A percentile compares a stretch with the other conserved stretches of the same genome.
Evolutionary conservation across 2,888 invertebrate genomes (phyloP).

Genomic region (Caenorhabditis zanzibari): DNA sequence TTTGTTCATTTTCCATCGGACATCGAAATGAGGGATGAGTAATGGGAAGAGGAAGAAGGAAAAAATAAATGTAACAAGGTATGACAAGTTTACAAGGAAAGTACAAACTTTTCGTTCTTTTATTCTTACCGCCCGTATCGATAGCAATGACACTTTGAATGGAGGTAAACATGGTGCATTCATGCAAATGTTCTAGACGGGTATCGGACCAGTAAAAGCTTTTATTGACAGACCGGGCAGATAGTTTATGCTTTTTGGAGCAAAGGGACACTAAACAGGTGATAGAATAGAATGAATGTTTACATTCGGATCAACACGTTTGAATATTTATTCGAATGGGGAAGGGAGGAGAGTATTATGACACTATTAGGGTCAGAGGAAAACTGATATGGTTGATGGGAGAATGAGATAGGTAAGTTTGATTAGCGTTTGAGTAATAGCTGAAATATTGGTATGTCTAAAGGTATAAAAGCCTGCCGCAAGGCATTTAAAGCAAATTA

Average conservation of each 20-base stretch:
- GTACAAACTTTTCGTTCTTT: conserved; percentile 40
- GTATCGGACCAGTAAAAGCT: not conserved
- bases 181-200: conserved; percentile 43
- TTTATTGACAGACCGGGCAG: conserved; percentile 59
- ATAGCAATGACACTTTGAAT: conserved; percentile 48
- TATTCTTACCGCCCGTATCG: conserved; percentile 46
- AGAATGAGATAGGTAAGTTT: conserved; percentile 15
- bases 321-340: conserved; percentile 48
- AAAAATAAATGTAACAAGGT: not conserved
- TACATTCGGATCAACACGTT: conserved; percentile 63
- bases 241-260: conserved; percentile 52
- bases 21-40: conserved; percentile 24
- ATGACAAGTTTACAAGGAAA: conserved; percentile 17
- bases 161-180: conserved; percentile 29
- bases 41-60: not conserved
- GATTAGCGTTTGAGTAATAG: conserved; percentile 12
- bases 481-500: not conserved
- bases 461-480: not conserved
- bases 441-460: not conserved
- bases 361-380: conserved; percentile 25
- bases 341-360: conserved; percentile 38
- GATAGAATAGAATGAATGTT: conserved; percentile 30
- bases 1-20: conserved; percentile 8
- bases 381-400: conserved; percentile 41
- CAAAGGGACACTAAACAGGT: conserved; percentile 36